Percentiles rank a stretch among this genome's conserved stretches.
Evolutionary conservation across 2,888 invertebrate genomes (phyloP).

Genomic region (Chalcis sispes): DNA sequence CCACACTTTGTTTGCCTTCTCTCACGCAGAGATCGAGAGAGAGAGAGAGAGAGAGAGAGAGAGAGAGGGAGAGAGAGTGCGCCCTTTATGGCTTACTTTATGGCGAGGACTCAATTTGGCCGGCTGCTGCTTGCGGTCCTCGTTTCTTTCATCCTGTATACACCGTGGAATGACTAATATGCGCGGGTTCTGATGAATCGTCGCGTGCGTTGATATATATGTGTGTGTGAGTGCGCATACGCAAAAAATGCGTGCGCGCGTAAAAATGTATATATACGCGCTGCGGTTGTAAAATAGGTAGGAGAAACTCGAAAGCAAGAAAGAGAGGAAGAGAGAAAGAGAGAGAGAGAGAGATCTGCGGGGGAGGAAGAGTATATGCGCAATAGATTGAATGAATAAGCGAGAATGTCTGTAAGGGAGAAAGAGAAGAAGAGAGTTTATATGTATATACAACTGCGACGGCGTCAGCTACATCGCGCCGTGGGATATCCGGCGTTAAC

Average conservation of each 20-base stretch:
- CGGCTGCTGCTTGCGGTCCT: constrained; percentile 55
- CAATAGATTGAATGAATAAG: too few species aligned
- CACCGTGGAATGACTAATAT: constrained; percentile 80
- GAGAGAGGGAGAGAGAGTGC: too few species aligned
- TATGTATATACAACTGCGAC: too few species aligned
- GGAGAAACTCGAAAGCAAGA: constrained; percentile 61
- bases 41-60: too few species aligned
- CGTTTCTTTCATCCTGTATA: constrained; percentile 69
- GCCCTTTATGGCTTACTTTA: constrained; percentile 74
- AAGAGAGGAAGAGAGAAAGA: constrained; percentile 35
- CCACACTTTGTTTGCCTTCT: too few species aligned
- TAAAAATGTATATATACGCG: too few species aligned
- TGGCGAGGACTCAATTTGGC: constrained; percentile 78
- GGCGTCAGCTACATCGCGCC: too few species aligned
- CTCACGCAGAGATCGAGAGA: too few species aligned
- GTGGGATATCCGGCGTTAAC: constrained; percentile 44
- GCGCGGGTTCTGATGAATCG: constrained; percentile 75
- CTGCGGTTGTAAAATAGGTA: not conserved
- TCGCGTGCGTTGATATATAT: constrained; percentile 49
- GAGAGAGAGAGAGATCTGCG: constrained; percentile 64
- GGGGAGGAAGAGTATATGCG: too few species aligned
- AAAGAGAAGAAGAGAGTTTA: constrained; percentile 16
- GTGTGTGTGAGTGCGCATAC: too few species aligned
- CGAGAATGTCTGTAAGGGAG: not conserved
- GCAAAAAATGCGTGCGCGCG: too few species aligned